Conservation (phyloP, 2,113 vertebrate genomes). For the Polypterus senegalus region DNA sequence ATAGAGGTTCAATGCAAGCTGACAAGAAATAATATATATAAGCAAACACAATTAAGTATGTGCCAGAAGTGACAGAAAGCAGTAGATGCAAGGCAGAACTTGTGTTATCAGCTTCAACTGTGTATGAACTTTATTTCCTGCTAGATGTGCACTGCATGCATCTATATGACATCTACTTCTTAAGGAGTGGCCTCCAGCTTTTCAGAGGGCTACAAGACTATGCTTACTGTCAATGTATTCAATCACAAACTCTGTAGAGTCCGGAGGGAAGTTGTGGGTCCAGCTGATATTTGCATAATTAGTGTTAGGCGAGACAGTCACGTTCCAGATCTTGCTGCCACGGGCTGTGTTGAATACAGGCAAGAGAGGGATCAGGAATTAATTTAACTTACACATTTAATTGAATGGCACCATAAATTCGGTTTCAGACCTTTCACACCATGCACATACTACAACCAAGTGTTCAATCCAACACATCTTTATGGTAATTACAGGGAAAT, state of each 20-base stretch:
- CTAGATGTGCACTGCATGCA: too few relatives aligned
- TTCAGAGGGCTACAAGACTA: conserved; percentile 21
- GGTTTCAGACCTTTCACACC: too few relatives aligned
- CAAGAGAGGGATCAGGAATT: conserved; percentile 46
- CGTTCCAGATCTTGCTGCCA: conserved; percentile 76
- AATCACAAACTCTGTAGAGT: conserved; percentile 89
- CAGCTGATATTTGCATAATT: conserved; percentile 96
- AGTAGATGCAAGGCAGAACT: conserved; percentile 9
- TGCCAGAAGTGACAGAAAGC: neutral
- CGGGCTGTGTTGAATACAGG: conserved; percentile 60
- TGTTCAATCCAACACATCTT: too few relatives aligned
- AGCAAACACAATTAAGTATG: neutral
- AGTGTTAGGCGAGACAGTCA: conserved; percentile 91
- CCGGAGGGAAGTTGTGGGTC: conserved; percentile 82
- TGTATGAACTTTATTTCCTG: conserved; percentile 18
- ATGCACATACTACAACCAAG: too few relatives aligned
- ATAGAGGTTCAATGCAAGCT: too few relatives aligned
- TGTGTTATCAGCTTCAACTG: conserved; percentile 34
- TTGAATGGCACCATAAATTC: too few relatives aligned
- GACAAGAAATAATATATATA: too few relatives aligned
- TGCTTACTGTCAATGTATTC: conserved; percentile 98
- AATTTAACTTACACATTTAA: too few relatives aligned
- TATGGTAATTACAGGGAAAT: too few relatives aligned
- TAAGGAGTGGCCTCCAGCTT: too few relatives aligned
- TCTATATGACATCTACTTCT: too few relatives aligned